These are phyloP conservation scores for Sphaerophoria rueppellii DNA, from an alignment of 2,888 invertebrate species.

Conservation along the genomic window DNA sequence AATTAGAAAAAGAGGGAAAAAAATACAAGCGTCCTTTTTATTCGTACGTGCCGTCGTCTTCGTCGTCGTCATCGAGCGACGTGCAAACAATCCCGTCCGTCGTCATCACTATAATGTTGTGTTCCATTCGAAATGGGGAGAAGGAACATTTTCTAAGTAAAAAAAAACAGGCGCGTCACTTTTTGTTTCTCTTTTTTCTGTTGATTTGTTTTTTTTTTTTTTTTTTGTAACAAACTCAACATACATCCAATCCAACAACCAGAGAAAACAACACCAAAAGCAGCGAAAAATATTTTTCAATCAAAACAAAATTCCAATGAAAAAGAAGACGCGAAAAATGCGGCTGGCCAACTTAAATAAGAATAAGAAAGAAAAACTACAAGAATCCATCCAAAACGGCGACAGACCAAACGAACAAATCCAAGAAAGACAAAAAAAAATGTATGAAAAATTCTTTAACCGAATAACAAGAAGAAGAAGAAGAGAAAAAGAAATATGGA, in stretches of 20 bases:
- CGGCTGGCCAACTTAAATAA: constrained; percentile 48
- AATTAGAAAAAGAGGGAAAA: constrained; percentile 17
- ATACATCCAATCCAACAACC: constrained; percentile 23
- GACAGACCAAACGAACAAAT: neutral
- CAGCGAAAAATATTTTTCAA: constrained; percentile 69
- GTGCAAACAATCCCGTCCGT: too few relatives aligned
- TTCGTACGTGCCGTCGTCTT: neutral
- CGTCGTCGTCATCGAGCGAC: too few relatives aligned
- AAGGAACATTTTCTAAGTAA: constrained; percentile 45
- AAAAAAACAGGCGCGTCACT: constrained; percentile 73
- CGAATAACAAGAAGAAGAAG: neutral
- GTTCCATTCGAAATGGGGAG: neutral
- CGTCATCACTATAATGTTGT: too few relatives aligned
- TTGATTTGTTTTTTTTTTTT: constrained; percentile 53
- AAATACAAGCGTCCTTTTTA: constrained; percentile 63
- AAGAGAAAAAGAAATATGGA: constrained; percentile 24
- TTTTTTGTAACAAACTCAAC: constrained; percentile 48
- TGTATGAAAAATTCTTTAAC: constrained; percentile 56
- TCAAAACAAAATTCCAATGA: constrained; percentile 73
- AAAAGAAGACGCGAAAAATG: constrained; percentile 63
- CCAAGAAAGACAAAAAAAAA: constrained; percentile 15
- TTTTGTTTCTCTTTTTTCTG: constrained; percentile 52
- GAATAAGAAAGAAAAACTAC: constrained; percentile 59
- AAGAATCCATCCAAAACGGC: neutral
- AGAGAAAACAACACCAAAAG: constrained; percentile 34